Conservation (phyloP, 1,140 invertebrate species). For the Calycopis cecrops region DNA sequence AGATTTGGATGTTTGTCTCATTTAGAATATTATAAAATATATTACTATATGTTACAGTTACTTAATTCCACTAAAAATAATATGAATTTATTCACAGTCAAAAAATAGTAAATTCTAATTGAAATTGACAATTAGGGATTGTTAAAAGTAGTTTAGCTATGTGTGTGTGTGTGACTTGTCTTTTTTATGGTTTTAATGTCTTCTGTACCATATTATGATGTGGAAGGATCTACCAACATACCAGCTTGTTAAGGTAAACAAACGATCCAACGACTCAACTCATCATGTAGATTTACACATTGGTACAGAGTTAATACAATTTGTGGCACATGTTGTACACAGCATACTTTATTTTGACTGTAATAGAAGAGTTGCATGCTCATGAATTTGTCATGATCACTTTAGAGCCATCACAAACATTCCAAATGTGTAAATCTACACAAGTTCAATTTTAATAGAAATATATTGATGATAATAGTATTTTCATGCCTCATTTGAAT, state of each 20-base stretch:
- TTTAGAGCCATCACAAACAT: constrained; percentile 21
- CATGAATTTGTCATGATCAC: constrained; percentile 21
- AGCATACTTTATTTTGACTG: not conserved
- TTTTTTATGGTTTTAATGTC: constrained; percentile 74
- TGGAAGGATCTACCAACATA: constrained; percentile 77
- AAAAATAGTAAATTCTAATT: no score
- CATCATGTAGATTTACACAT: constrained; percentile 73
- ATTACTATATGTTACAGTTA: no score
- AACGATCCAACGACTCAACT: constrained; percentile 55
- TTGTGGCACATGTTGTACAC: not conserved
- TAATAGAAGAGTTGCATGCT: not conserved
- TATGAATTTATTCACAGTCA: no score
- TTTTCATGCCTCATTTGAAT: constrained; percentile 56
- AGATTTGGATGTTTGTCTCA: no score
- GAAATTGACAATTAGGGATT: not conserved
- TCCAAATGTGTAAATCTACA: constrained; percentile 67
- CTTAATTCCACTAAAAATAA: no score
- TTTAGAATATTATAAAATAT: no score
- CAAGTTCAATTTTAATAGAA: constrained; percentile 27
- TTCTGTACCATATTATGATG: constrained; percentile 69
- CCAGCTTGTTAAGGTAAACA: constrained; percentile 76
- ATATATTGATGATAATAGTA: constrained; percentile 38
- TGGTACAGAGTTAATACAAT: constrained; percentile 19
- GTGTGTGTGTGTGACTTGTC: constrained; percentile 71
- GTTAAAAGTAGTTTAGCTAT: constrained; percentile 58